Conservation (phyloP, 2,113 vertebrate genomes). For the Esox niger region DNA sequence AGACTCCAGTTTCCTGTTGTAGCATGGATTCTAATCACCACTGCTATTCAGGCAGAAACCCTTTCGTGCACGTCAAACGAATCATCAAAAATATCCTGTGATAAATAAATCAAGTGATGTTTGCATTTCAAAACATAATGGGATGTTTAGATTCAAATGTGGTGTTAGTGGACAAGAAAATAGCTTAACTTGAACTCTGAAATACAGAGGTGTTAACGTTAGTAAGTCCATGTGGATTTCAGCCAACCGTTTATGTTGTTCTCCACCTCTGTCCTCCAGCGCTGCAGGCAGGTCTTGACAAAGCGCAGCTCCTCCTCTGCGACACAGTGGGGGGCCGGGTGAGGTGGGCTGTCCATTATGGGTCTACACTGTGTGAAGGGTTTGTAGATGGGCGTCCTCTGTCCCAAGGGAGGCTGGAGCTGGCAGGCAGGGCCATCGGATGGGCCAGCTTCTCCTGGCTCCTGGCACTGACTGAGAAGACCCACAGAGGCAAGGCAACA, state of each 20-base stretch:
- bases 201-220: neutral
- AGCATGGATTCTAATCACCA: too few species aligned
- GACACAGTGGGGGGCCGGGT: slow-evolving; percentile 75
- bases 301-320: slow-evolving; percentile 82
- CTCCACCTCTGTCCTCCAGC: slow-evolving; percentile 88
- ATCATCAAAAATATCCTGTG: too few species aligned
- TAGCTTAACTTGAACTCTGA: too few species aligned
- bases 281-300: slow-evolving; percentile 83
- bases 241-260: slow-evolving; percentile 84
- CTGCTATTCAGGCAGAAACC: too few species aligned
- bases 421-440: slow-evolving; percentile 47
- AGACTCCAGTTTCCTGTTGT: too few species aligned
- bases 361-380: slow-evolving; percentile 63
- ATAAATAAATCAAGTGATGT: too few species aligned
- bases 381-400: slow-evolving; percentile 54
- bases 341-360: slow-evolving; percentile 52
- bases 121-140: too few species aligned
- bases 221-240: neutral
- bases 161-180: too few species aligned
- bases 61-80: too few species aligned
- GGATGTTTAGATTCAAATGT: too few species aligned
- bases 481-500: neutral
- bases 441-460: slow-evolving; percentile 37
- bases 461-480: slow-evolving; percentile 48
- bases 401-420: slow-evolving; percentile 24